Evolutionary conservation across 64 coral and sea anemone species (phyloP), one percentile per base, ranked within the genome.

Genomic region (Montipora capricornis): DNA sequence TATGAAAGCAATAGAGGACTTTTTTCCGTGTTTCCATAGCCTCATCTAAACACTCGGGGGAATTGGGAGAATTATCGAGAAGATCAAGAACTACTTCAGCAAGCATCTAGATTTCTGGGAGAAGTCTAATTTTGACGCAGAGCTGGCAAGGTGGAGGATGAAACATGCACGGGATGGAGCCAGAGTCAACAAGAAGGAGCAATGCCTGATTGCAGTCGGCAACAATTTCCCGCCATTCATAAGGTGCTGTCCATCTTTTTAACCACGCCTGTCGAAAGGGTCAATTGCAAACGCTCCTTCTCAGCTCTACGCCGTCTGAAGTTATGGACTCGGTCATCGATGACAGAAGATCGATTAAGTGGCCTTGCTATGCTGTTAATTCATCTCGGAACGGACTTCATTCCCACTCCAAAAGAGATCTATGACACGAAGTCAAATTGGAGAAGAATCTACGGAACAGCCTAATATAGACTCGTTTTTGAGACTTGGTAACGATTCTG

Each of bases 141-240:
- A 90, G 53, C 74, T 90, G 88, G 78, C 74, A 90, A 90, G 78
- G 88, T 90, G 88, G 75, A 67, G 66, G 78, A 90, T 79, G 88
- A 90, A 73, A 76, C 64, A 37, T 37, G 37, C 37, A 90, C 46
- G 88, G 44, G 45, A 79, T 90, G 24, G 88, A 79, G 88, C 71
- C 74, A 79, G 69, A 80, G 88, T 79, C 74, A 79, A 79, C 53
- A 79, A 90, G 48, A 79, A 44, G 20, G 66, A 79, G 74, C 88
- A 66, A 90, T 79, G 59, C 67, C 88, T 79, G 88, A 90, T 68
- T 90, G 88, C 88, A 79, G 45, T 79, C 75, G 24, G 55, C 53
- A 90, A 90, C 74, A 55, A 90, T 90, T 68, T 90, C 76, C 76
- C 3, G 59, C 76, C 58, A n/a, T 90, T 90, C 76, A 90, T 44